Evolutionary conservation across 1,140 invertebrate species (phyloP).

Genomic region (Dreissena polymorpha): DNA sequence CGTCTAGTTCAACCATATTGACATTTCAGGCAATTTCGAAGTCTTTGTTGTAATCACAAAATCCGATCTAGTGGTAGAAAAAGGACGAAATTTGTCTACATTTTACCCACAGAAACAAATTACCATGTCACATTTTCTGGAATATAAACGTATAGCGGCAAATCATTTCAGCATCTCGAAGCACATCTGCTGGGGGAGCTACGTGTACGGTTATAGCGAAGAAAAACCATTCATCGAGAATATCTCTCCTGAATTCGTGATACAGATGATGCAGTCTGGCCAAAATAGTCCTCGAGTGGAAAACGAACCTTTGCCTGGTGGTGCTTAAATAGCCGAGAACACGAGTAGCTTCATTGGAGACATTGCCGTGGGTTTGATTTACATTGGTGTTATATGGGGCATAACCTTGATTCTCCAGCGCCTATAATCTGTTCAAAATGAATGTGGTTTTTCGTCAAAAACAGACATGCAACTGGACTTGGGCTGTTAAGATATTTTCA

Average conservation of each 20-base stretch:
- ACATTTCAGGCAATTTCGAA: slow-evolving; percentile 7
- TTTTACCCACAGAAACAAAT: neutral
- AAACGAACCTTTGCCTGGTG: no score
- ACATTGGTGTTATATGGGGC: neutral
- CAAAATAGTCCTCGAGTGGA: neutral
- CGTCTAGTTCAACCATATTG: neutral
- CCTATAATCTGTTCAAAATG: no score
- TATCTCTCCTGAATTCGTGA: slow-evolving; percentile 12
- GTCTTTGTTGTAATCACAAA: slow-evolving; percentile 25
- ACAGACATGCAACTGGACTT: no score
- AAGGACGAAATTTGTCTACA: neutral
- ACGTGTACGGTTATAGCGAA: neutral
- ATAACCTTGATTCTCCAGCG: no score
- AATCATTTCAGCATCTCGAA: slow-evolving; percentile 9
- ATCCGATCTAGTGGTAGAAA: slow-evolving; percentile 19
- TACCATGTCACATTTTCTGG: neutral
- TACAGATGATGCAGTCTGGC: slow-evolving; percentile 15
- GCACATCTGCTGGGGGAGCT: slow-evolving; percentile 23
- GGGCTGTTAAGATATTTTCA: no score
- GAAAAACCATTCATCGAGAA: slow-evolving; percentile 15
- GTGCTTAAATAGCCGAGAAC: no score
- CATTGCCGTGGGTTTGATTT: neutral
- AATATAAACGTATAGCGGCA: neutral
- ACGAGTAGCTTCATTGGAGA: neutral
- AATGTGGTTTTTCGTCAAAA: neutral